phyloP scores from a whole-genome alignment of 2,113 vertebrate genomes.

The Aspidoscelis tigris region DNA sequence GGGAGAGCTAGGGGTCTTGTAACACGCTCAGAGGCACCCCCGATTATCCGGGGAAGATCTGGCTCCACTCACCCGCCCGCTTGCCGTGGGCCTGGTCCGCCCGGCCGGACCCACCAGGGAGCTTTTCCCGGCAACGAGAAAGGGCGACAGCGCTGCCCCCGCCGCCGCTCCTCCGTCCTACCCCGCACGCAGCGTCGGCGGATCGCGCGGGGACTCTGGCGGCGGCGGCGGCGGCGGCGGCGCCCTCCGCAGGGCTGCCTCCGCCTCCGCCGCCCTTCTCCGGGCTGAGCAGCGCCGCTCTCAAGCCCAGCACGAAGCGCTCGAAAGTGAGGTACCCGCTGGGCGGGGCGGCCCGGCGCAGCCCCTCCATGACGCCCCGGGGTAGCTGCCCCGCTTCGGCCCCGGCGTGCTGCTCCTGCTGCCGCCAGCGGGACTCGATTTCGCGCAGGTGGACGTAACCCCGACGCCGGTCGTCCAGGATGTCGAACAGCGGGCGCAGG shows the following conservation, averaged over 20 bases:
- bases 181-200: no score
- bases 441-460: constrained; percentile 92
- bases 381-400: constrained; percentile 82
- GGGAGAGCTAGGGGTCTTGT: no score
- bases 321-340: constrained; percentile 93
- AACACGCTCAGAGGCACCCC: neutral
- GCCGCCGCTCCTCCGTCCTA: neutral
- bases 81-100: constrained; percentile 15
- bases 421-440: constrained; percentile 92
- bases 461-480: constrained; percentile 87
- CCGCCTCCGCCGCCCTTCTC: constrained; percentile 17
- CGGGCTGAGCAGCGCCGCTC: constrained; percentile 83
- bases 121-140: constrained; percentile 50
- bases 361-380: constrained; percentile 85
- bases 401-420: constrained; percentile 65
- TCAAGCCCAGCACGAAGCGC: constrained; percentile 89
- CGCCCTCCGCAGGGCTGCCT: neutral
- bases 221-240: neutral
- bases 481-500: constrained; percentile 92
- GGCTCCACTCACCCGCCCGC: neutral
- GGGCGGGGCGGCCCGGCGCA: constrained; percentile 85
- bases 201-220: no score
- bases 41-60: no score
- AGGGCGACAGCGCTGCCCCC: neutral
- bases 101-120: neutral